Percentiles rank a stretch among this genome's conserved stretches.
Conservation (phyloP, 2,888 invertebrate species). For the Iselma pallidipennis region DNA sequence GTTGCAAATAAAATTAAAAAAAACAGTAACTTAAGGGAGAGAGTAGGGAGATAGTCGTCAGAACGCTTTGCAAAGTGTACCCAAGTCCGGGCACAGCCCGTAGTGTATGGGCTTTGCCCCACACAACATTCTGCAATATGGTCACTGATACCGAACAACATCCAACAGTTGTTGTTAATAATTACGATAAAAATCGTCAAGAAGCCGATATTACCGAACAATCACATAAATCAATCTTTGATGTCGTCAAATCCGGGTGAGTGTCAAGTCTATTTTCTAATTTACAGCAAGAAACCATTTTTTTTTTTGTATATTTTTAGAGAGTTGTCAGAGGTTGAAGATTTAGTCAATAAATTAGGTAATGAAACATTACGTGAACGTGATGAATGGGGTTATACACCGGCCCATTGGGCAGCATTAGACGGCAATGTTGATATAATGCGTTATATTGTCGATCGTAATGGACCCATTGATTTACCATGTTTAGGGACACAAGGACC, state of each 20-base stretch:
- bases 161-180: slow-evolving; percentile 39
- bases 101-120: slow-evolving; percentile 86
- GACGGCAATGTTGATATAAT: slow-evolving; percentile 91
- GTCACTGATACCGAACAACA: slow-evolving; percentile 67
- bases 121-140: slow-evolving; percentile 79
- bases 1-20: slow-evolving; percentile 25
- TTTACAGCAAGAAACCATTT: no score
- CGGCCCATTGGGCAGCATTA: slow-evolving; percentile 89
- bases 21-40: no score
- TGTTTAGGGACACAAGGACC: slow-evolving; percentile 89
- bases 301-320: slow-evolving; percentile 53
- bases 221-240: slow-evolving; percentile 74
- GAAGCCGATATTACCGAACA: slow-evolving; percentile 57
- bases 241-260: slow-evolving; percentile 83
- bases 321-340: slow-evolving; percentile 82
- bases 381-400: slow-evolving; percentile 92
- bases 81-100: slow-evolving; percentile 89
- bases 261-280: slow-evolving; percentile 28
- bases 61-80: slow-evolving; percentile 64
- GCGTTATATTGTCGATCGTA: slow-evolving; percentile 81
- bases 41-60: slow-evolving; percentile 40
- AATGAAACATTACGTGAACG: slow-evolving; percentile 75
- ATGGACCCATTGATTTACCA: slow-evolving; percentile 82
- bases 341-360: slow-evolving; percentile 80
- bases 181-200: slow-evolving; percentile 58